phyloP scores from a whole-genome alignment of 2,888 invertebrate genomes.

The Sminthurinus aureus region DNA sequence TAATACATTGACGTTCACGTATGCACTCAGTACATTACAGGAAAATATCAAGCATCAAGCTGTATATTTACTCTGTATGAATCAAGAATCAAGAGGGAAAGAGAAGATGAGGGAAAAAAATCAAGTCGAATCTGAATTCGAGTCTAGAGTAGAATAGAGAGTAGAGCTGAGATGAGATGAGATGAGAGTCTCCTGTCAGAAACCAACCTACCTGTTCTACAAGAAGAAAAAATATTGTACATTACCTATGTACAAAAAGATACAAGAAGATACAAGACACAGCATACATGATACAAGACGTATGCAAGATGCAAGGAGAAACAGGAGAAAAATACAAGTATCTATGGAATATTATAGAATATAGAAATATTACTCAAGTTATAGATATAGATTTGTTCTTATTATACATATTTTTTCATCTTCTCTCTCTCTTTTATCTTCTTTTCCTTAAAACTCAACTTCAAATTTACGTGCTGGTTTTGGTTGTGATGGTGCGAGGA shows the following conservation, averaged over 20 bases:
- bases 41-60: slow-evolving; percentile 1
- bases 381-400: background rate
- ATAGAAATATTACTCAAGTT: background rate
- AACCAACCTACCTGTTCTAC: background rate
- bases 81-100: background rate
- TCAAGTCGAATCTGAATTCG: background rate
- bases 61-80: too few relatives aligned
- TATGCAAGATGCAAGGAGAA: too few relatives aligned
- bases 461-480: background rate
- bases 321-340: too few relatives aligned
- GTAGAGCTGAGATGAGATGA: too few relatives aligned
- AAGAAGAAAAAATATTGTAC: background rate
- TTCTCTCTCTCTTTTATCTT: background rate
- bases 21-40: background rate
- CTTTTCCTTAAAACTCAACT: background rate
- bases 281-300: too few relatives aligned
- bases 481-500: too few relatives aligned
- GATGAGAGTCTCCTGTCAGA: too few relatives aligned
- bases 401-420: background rate
- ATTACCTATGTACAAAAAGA: too few relatives aligned
- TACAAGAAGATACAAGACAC: too few relatives aligned
- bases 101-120: background rate
- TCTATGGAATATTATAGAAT: background rate
- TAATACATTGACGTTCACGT: background rate
- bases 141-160: too few relatives aligned